A percentile compares a stretch with the other conserved stretches of the same genome.
Conservation (phyloP, 1,140 invertebrate species). For the Caenorhabditis latens region DNA sequence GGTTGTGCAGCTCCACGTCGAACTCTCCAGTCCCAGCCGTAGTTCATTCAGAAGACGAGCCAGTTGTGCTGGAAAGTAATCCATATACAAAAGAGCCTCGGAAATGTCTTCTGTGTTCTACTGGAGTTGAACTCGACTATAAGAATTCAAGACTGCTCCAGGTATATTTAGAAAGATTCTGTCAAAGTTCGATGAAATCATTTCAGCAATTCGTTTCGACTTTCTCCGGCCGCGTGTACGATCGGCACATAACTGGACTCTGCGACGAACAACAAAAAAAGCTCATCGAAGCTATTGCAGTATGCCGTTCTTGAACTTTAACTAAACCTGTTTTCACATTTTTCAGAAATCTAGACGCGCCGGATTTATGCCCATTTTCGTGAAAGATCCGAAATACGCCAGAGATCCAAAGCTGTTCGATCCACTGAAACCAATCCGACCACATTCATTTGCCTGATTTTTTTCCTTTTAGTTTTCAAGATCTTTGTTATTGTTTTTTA, state of each 20-base stretch:
- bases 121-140: slow-evolving; percentile 87
- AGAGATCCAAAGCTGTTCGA: slow-evolving; percentile 90
- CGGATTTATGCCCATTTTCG: slow-evolving; percentile 84
- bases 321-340: neutral
- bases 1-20: neutral
- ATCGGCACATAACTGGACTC: slow-evolving; percentile 87
- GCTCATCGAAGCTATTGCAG: slow-evolving; percentile 62
- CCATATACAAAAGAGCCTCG: slow-evolving; percentile 85
- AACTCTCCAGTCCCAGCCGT: neutral
- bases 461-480: slow-evolving; percentile 7
- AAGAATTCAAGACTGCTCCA: slow-evolving; percentile 90
- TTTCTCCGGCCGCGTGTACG: slow-evolving; percentile 91
- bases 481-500: slow-evolving; percentile 52
- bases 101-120: slow-evolving; percentile 89
- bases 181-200: neutral
- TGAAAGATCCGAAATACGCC: slow-evolving; percentile 85
- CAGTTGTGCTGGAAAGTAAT: slow-evolving; percentile 84
- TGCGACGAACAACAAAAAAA: slow-evolving; percentile 74
- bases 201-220: slow-evolving; percentile 89
- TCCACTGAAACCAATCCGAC: slow-evolving; percentile 85
- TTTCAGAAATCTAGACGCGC: slow-evolving; percentile 68
- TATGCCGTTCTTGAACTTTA: neutral
- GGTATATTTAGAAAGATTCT: neutral
- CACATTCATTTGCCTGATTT: slow-evolving; percentile 80
- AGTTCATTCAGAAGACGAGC: slow-evolving; percentile 70